Conservation (phyloP, 2,797 vertebrate species). For the Poeciliopsis paucimaculata region DNA sequence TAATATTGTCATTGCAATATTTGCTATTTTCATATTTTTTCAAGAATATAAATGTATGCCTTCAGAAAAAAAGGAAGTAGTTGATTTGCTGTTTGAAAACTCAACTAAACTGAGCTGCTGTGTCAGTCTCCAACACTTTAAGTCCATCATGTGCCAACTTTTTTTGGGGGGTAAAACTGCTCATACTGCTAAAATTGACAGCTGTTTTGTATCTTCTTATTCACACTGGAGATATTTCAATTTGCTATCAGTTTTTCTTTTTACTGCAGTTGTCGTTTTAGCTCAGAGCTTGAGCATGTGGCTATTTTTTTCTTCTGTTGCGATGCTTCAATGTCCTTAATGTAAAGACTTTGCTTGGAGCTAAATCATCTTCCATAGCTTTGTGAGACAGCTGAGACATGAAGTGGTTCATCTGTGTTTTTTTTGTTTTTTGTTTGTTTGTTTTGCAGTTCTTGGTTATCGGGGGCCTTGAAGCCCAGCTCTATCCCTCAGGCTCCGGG, state of each 20-base stretch:
- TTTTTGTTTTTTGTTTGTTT: conserved; percentile 19
- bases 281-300: neutral
- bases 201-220: neutral
- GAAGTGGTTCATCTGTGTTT: neutral
- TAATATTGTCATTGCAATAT: neutral
- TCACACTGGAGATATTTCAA: neutral
- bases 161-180: neutral
- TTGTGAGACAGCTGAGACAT: neutral
- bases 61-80: neutral
- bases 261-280: neutral
- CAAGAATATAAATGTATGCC: neutral
- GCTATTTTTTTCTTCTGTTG: neutral
- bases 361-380: too few relatives aligned
- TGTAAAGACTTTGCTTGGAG: neutral
- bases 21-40: neutral
- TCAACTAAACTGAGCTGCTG: neutral
- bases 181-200: neutral
- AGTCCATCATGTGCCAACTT: neutral
- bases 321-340: neutral
- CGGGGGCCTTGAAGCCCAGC: conserved; percentile 87
- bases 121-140: neutral
- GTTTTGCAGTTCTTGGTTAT: conserved; percentile 86
- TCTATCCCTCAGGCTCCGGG: conserved; percentile 94
- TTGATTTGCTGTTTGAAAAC: neutral
- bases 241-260: neutral